Percentiles rank a stretch among this genome's conserved stretches.
Conservation (phyloP, 2,797 vertebrate genomes). For the Phataginus tricuspis region DNA sequence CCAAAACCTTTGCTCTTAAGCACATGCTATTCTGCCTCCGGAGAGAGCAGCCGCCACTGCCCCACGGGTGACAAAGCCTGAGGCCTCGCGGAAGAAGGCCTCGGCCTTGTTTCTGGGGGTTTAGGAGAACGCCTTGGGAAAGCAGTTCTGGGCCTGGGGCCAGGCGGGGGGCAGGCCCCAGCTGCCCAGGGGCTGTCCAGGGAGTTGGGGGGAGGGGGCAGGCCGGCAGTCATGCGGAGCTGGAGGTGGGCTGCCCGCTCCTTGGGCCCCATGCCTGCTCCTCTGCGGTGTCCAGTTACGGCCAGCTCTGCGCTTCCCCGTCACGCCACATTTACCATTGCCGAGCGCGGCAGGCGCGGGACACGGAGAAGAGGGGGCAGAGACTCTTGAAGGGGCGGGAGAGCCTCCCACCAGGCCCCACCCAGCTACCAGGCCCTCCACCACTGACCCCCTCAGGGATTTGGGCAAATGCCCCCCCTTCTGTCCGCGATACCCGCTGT, state of each 20-base stretch:
- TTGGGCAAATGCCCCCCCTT: not conserved
- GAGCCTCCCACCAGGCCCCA: not conserved
- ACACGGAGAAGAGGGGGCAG: slow-evolving; percentile 58
- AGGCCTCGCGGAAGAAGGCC: not conserved
- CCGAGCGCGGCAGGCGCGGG: slow-evolving; percentile 40
- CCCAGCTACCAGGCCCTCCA: not conserved
- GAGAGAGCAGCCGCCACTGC: not conserved
- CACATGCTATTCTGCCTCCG: not conserved
- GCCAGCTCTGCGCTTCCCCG: slow-evolving; percentile 75
- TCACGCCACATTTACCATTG: slow-evolving; percentile 86
- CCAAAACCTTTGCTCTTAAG: not conserved
- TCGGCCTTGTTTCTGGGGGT: slow-evolving; percentile 26
- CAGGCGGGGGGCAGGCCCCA: slow-evolving; percentile 43
- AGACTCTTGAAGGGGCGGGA: slow-evolving; percentile 69
- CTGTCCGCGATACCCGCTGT: not conserved
- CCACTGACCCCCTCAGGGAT: not conserved
- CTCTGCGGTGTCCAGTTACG: slow-evolving; percentile 72
- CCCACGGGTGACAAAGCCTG: not conserved
- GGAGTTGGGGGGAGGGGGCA: slow-evolving; percentile 76
- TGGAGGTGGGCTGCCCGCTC: slow-evolving; percentile 75
- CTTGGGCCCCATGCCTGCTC: slow-evolving; percentile 49
- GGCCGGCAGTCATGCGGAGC: slow-evolving; percentile 82
- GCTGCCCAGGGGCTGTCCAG: slow-evolving; percentile 57
- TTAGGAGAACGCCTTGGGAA: not conserved
- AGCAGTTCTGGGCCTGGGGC: not conserved